Percentiles rank a stretch among this genome's conserved stretches.
These are phyloP conservation scores for Peromyscus aztecus DNA, from an alignment of 2,797 vertebrate species.

Conservation along the genomic window DNA sequence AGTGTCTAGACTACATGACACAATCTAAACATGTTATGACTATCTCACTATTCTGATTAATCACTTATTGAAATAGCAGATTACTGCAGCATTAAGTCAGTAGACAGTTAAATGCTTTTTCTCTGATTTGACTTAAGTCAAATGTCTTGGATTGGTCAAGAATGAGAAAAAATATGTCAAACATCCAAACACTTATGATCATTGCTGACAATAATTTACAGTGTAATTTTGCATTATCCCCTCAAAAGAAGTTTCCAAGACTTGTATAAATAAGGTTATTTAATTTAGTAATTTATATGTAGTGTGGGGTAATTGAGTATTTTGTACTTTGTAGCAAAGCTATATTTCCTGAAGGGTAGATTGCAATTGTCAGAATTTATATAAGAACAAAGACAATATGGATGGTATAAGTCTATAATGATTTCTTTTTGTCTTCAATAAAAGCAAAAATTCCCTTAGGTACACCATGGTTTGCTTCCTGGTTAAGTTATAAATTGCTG, in stretches of 20 bases:
- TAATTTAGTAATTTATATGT: slow-evolving; percentile 7
- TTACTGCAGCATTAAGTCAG: slow-evolving; percentile 81
- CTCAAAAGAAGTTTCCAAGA: slow-evolving; percentile 55
- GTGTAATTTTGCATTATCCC: not conserved
- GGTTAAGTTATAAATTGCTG: not conserved
- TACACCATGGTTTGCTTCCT: not conserved
- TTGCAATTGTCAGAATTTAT: not conserved
- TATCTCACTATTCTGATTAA: slow-evolving; percentile 80
- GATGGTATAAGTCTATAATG: not conserved
- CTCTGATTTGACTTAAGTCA: slow-evolving; percentile 31
- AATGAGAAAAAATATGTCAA: slow-evolving; percentile 66
- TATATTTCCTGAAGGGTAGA: not conserved
- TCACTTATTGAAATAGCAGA: slow-evolving; percentile 78
- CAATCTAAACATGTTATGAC: slow-evolving; percentile 72
- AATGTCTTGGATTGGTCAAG: not conserved
- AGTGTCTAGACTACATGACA: slow-evolving; percentile 73
- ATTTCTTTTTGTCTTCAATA: not conserved
- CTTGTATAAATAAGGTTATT: slow-evolving; percentile 35
- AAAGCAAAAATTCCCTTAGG: not conserved
- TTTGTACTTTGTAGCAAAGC: not conserved
- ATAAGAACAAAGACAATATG: slow-evolving; percentile 39
- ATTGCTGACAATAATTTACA: not conserved
- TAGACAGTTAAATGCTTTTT: slow-evolving; percentile 54
- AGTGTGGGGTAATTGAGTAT: slow-evolving; percentile 55
- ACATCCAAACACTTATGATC: not conserved